Base-by-base conservation (phyloP, 2,797 vertebrate genomes). In the Scleropages formosus region DNA sequence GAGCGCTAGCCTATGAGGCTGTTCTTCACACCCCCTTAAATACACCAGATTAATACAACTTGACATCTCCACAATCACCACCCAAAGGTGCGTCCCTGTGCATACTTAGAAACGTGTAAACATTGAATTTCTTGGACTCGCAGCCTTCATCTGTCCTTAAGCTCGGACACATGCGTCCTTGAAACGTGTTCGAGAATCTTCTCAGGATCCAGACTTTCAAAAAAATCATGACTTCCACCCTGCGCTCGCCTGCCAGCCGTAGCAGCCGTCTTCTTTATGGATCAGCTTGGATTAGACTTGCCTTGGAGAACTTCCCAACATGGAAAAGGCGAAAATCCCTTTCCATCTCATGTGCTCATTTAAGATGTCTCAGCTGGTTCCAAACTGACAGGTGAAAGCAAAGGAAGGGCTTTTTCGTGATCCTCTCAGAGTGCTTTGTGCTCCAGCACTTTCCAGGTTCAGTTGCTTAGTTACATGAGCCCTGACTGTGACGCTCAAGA, bases 31-130 rank as follows among this genome's bases (percentile, higher is more conserved):
- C 26, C 47, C 31, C 68, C 62, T 51, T 7, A 58, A 58, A 49
- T 58, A 58, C 49, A 22, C 49, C 69, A 56, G 69, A 15, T 31
- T 18, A 56, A 56, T 12, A 56, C 53, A 56, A 56, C 12, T 3
- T 71, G 51, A 71, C 53, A 51, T 8, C 8, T 8, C 56, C 26
- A 56, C 20, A n/a, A 56, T 20, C 31, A 26, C 63, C 73, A 67
- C 63, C 51, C 27, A 47, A 59, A 73, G 70, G 59, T 20, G 20
- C 24, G 47, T 51, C 12, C 3, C 11, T 65, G 46, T 75, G 56
- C 20, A 75, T 59, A 63, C 24, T 16, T 71, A 76, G 26, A 77
- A 73, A 71, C 68, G 49, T 73, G 71, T 73, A 73, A 77, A 77
- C 68, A 56, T 63, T 64, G 46, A 64, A 51, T 27, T 26, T 64